A percentile compares a stretch with the other conserved stretches of the same genome.
Conservation (phyloP, 2,888 invertebrate genomes). For the Drosophila mimica region DNA sequence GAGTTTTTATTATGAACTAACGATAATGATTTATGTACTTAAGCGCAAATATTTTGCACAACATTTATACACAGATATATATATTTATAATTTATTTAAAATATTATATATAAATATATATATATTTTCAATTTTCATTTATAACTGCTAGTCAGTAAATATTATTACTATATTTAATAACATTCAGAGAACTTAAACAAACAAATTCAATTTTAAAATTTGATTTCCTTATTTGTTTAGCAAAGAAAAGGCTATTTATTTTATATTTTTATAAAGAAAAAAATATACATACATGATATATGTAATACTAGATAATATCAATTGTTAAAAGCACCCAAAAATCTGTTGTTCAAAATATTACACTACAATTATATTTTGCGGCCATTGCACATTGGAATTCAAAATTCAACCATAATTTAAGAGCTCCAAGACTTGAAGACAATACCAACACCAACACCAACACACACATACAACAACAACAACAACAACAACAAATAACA, state of each 20-base stretch:
- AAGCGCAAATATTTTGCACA: constrained; percentile 61
- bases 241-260: constrained; percentile 77
- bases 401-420: constrained; percentile 71
- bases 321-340: constrained; percentile 42
- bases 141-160: constrained; percentile 80
- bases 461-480: constrained; percentile 9
- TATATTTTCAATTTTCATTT: constrained; percentile 61
- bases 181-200: constrained; percentile 53
- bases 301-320: constrained; percentile 20
- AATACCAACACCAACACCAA: constrained; percentile 35
- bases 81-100: constrained; percentile 67
- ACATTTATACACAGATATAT: constrained; percentile 25
- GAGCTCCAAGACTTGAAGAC: constrained; percentile 78
- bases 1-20: constrained; percentile 45
- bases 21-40: constrained; percentile 58
- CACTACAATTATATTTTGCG: constrained; percentile 56
- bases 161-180: constrained; percentile 45
- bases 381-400: constrained; percentile 80
- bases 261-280: constrained; percentile 33
- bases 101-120: constrained; percentile 47
- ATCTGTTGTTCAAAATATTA: constrained; percentile 46
- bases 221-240: constrained; percentile 66
- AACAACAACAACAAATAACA: constrained; percentile 30
- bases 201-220: constrained; percentile 29
- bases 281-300: constrained; percentile 32